Evolutionary conservation across 2,113 vertebrate genomes (phyloP), one percentile per base, ranked within the genome.

Genomic region (Tympanuchus pallidicinctus): DNA sequence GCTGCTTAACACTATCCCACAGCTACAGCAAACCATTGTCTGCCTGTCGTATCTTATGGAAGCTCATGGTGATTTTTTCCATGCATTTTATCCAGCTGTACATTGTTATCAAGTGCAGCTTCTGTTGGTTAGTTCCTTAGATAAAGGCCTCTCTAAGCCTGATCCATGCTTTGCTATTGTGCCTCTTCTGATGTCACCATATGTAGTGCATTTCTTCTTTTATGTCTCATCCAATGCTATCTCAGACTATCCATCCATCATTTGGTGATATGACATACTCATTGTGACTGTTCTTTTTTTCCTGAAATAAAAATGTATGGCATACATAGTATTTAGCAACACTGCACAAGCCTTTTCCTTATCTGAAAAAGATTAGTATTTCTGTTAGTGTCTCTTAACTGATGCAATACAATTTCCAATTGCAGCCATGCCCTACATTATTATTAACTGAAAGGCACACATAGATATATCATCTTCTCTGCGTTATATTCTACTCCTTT

Each of bases 111-210:
- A 59, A 86, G 77, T 76, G 63, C 94, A 86, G 95, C 95, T 93
- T 95, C 95, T 96, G 94, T 95, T 95, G 92, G 95, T 94, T 95
- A 82, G 95, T 95, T 96, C 91, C 93, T 97, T 63, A 90, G 91
- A 97, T 95, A 95, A 97, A 88, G 80, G 73, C 36, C 43, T 94
- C 90, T 80, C 69, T 82, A 90, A 94, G 92, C 90, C 86, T 79
- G 88, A 94, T 86, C 86, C 71, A 73, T 7, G 6, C 45, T 89
- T 87, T 83, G 75, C 66, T 83, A 48, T 83, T 93, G 69, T 95
- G 66, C 74, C 88, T 92, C 54, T 95, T 95, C 91, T 88, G 94
- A 88, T 75, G 78, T 84, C 73, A 57, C 69, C 34, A 22, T 34
- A 84, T 86, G 47, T 54, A 40, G 61, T 90, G 63, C 80, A 75